Evolutionary conservation across 2,797 vertebrate species (phyloP), one percentile per base, ranked within the genome.

Genomic region (Cryptoprocta ferox): DNA sequence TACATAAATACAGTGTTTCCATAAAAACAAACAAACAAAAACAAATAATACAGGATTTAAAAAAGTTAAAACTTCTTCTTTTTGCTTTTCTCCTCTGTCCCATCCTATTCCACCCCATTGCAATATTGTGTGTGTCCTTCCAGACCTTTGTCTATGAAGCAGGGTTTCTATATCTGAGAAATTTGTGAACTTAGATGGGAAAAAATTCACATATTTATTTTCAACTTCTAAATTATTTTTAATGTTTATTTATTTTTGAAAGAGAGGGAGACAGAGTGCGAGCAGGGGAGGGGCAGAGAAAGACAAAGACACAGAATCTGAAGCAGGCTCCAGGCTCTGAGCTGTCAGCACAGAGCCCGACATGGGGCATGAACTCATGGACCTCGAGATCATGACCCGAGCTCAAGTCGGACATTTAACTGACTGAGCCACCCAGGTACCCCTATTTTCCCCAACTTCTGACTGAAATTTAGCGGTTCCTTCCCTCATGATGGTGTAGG

Each of bases 391-490:
- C 56, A 59, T 59, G 8, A 59, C 56, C 21, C 19, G 0, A 59
- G 21, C 2, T 59, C 19, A 59, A 59, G 56, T 24, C 7, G 21
- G 21, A 59, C 56, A 59, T 21, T 24, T 24, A 59, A 59, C 56
- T 24, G 8, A 59, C 56, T 59, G 56, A 59, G 56, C 56, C 19
- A 59, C 19, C 56, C 21, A 59, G 21, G 56, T 24, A 21, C 21
- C 3, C 56, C 56, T 75, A 45, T 45, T 30, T 45, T 45, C 28
- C 45, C 30, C 28, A 79, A 65, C 32, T 39, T 89, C 63, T 79
- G 61, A 80, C 26, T 81, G 18, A 95, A 94, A 92, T 92, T 79
- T 66, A 85, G 78, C 26, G 76, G n/a, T 88, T 76, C 14, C 24
- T 91, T 86, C 56, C 21, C 61, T 65, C 59, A 88, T 42, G 45